Base-by-base conservation (phyloP, 2,113 vertebrate species). In the Coturnix japonica region DNA sequence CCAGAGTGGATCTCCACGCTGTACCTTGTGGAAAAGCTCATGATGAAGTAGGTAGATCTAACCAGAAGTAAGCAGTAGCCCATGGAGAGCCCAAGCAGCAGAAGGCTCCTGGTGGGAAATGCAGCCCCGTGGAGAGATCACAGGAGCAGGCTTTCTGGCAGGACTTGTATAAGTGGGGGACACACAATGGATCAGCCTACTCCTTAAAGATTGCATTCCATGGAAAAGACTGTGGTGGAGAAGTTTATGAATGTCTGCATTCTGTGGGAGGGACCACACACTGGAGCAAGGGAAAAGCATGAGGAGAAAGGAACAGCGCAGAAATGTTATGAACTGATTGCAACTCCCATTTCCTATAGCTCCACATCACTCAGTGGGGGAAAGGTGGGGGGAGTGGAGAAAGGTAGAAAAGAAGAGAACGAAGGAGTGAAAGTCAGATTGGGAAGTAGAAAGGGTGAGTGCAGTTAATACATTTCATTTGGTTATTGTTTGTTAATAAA, bases 321-420 rank as follows among this genome's bases (percentile, higher is more conserved):
- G 28, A 70, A 64, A 12, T 9, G 14, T 43, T 69, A 66, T 1
- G 3, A 73, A 70, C 41, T 71, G 57, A 75, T 44, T 1, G 3
- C 19, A 75, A 30, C 1, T 21, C 22, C 17, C 21, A 21, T 25
- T 9, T 43, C 46, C 26, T 41, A 61, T 14, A 9, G 11, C 30
- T 0, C 39, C 2, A 4, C 30, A 30, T 61, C 2, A 2, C 57
- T 44, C 23, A 1, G 0, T 17, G 31, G 28, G 7, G 15, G 2
- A 74, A 20, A 16, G 47, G 47, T 25, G 47, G 23, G 23, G 7
- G 47, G 47, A 49, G 23, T 49, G 15, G 15, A 53, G 8, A 53
- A 53, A 65, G 13, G 14, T 11, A 47, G 35, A 78, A 90, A n/a
- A 75, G 39, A 25, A 10, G 16, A n/a, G 63, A 75, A 79, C 37